Percentiles rank a stretch among this genome's conserved stretches.
These are phyloP conservation scores for Leuciscus waleckii DNA, from an alignment of 2,797 vertebrate genomes.

Conservation along the genomic window DNA sequence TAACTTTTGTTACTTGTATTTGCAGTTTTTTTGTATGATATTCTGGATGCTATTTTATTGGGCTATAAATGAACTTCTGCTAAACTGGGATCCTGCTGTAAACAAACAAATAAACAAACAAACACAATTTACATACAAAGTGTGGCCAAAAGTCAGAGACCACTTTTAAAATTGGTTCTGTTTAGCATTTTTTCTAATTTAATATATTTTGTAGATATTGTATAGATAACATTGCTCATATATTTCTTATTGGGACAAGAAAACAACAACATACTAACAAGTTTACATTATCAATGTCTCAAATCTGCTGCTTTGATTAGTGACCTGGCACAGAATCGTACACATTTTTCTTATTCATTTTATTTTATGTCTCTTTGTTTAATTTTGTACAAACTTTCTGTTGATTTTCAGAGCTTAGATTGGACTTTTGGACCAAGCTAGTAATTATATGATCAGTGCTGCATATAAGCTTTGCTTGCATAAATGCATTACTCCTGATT, in stretches of 20 bases:
- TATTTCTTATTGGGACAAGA: not conserved
- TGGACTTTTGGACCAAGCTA: not conserved
- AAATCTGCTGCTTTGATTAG: not conserved
- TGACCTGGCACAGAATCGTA: not conserved
- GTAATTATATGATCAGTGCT: not conserved
- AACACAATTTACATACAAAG: not conserved
- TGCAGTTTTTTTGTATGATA: conserved; percentile 12
- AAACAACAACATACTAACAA: not conserved
- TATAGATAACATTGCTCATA: not conserved
- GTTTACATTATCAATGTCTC: not conserved
- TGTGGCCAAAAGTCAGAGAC: not conserved
- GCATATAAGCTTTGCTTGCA: conserved; percentile 10
- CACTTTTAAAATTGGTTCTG: not conserved
- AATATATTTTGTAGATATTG: not conserved
- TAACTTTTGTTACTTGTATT: conserved; percentile 22
- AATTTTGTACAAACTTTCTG: not conserved
- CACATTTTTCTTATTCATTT: no score
- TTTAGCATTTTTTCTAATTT: not conserved
- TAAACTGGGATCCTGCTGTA: not conserved
- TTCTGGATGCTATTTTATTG: conserved; percentile 1
- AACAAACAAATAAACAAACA: conserved; percentile 17
- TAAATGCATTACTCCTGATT: conserved; percentile 6
- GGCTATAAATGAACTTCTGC: conserved; percentile 20
- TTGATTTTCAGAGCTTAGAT: not conserved
- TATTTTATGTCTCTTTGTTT: no score